Evolutionary conservation across 2,888 invertebrate genomes (phyloP), one percentile per base, ranked within the genome.

Genomic region (Phytoseiulus persimilis): DNA sequence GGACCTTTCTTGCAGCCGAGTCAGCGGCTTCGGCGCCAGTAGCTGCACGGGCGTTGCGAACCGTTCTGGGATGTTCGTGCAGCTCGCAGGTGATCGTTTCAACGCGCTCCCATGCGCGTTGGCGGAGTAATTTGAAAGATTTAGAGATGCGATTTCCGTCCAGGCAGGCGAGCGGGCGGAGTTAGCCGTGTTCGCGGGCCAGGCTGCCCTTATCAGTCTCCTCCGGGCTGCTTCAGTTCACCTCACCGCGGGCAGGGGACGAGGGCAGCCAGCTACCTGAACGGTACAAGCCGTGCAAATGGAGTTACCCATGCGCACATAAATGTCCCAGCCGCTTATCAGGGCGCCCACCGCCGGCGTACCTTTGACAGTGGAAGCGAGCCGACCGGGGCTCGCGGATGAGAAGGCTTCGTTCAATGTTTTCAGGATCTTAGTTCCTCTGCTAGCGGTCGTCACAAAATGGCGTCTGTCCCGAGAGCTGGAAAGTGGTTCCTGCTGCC

Each of bases 251-350:
- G 65, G 65, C 65, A 18, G 65, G 65, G 18, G 23, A 3, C 23
- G 65, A 65, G 65, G 28, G 9, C 65, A 23, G 65, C 65, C 18
- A 65, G 65, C 65, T 65, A 65, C 65, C 65, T 65, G 65, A 65
- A 65, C 65, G 65, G 65, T 65, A 65, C 65, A 65, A 65, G 65
- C 65, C 65, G 65, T 65, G 65, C 65, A 65, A 65, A 65, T 65
- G 65, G 65, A 65, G 65, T 65, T 65, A 65, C 65, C 65, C 65
- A 65, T 65, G 65, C 65, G 65, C 5, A 65, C 65, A 65, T 65
- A 65, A 65, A 65, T 65, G 65, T 65, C 65, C 65, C 65, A 65
- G 65, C 18, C 65, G 65, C 65, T 65, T 65, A 65, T 65, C 65
- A 28, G 65, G 65, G 65, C 65, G 65, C 65, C 65, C 65, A 65